These are phyloP conservation scores for Megaustenia siamemsis DNA, from an alignment of 2,888 invertebrate species.

Conservation along the genomic window DNA sequence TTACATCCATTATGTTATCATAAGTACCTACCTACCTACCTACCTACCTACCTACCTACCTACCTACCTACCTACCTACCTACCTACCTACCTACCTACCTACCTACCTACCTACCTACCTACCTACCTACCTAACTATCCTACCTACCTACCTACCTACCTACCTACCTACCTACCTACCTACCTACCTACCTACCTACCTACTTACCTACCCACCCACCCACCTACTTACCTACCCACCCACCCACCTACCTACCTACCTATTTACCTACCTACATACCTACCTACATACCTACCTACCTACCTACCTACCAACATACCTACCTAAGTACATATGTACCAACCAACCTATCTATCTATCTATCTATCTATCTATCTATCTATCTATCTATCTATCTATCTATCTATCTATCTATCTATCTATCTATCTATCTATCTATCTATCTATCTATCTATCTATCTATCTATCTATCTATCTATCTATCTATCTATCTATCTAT, in stretches of 20 bases:
- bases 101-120: background rate
- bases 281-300: too few relatives aligned
- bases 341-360: background rate
- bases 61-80: background rate
- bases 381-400: background rate
- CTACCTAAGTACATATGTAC: too few relatives aligned
- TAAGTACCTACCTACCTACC: background rate
- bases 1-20: too few relatives aligned
- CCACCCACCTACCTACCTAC: background rate
- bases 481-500: too few relatives aligned
- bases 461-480: too few relatives aligned
- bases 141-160: background rate
- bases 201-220: background rate
- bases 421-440: too few relatives aligned
- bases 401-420: background rate
- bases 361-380: background rate
- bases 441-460: too few relatives aligned
- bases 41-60: background rate
- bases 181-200: background rate
- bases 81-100: background rate
- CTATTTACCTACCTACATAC: too few relatives aligned
- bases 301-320: too few relatives aligned
- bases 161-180: conserved; percentile 1
- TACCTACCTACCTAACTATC: background rate
- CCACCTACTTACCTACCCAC: background rate